A percentile compares a stretch with the other conserved stretches of the same genome.
phyloP scores from a whole-genome alignment of 1,140 invertebrate species.

The Druon quercuslanigerum region DNA sequence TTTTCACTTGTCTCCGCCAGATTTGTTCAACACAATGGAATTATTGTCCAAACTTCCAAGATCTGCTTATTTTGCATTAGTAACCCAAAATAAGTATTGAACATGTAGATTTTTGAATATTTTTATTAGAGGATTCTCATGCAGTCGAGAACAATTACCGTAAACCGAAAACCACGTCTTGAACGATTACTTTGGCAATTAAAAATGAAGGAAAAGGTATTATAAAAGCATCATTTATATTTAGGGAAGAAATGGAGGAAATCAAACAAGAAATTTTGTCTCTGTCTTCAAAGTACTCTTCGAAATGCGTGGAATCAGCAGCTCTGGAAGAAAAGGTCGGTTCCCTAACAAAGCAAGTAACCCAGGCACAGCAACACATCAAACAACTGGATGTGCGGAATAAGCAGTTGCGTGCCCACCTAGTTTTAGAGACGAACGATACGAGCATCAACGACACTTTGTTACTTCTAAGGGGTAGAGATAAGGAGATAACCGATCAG shows the following conservation, averaged over 20 bases:
- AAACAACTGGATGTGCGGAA: slow-evolving; percentile 86
- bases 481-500: slow-evolving; percentile 70
- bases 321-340: slow-evolving; percentile 89
- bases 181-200: too few species aligned
- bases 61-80: too few species aligned
- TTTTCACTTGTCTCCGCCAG: too few species aligned
- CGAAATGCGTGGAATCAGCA: slow-evolving; percentile 93
- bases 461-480: slow-evolving; percentile 66
- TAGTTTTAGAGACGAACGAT: slow-evolving; percentile 79
- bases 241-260: slow-evolving; percentile 87
- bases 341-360: slow-evolving; percentile 84
- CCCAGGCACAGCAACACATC: slow-evolving; percentile 87
- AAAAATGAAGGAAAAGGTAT: neutral
- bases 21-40: too few species aligned
- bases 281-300: slow-evolving; percentile 92
- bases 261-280: slow-evolving; percentile 90
- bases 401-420: slow-evolving; percentile 84
- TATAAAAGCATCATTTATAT: slow-evolving; percentile 47
- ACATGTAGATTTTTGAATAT: slow-evolving; percentile 2
- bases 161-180: too few species aligned
- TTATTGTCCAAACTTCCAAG: too few species aligned
- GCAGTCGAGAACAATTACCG: too few species aligned
- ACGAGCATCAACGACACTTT: slow-evolving; percentile 64
- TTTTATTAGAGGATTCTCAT: too few species aligned
- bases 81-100: neutral